A percentile compares a stretch with the other conserved stretches of the same genome.
Evolutionary conservation across 2,888 invertebrate species (phyloP).

Genomic region (Lumbricus terrestris): DNA sequence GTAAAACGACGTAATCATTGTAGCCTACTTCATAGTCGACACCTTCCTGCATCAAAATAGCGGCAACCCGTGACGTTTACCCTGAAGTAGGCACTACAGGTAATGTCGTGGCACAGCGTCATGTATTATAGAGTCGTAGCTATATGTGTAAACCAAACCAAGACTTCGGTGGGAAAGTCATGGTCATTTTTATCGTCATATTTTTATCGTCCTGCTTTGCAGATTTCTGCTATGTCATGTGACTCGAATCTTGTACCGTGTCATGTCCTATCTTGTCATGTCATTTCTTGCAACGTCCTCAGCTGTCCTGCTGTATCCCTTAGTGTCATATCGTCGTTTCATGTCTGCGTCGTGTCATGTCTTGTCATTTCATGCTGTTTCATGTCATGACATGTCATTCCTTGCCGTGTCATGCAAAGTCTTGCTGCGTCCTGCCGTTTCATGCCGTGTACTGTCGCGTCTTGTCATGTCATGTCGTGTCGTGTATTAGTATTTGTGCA

Average conservation of each 20-base stretch:
- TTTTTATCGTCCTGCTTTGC: background rate
- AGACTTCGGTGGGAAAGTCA: too few relatives aligned
- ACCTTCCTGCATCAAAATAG: background rate
- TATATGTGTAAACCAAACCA: too few relatives aligned
- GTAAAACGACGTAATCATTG: too few relatives aligned
- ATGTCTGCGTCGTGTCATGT: background rate
- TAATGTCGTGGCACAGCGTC: too few relatives aligned
- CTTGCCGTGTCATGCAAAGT: background rate
- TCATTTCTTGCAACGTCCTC: too few relatives aligned
- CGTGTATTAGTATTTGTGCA: background rate
- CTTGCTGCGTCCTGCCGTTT: background rate
- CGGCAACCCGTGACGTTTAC: background rate
- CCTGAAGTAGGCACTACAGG: background rate
- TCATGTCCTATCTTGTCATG: too few relatives aligned
- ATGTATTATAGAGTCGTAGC: too few relatives aligned
- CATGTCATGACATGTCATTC: background rate
- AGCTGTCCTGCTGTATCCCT: too few relatives aligned
- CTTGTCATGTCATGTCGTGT: background rate
- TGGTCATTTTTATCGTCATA: background rate
- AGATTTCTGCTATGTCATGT: too few relatives aligned
- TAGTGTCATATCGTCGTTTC: background rate
- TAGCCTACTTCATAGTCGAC: too few relatives aligned
- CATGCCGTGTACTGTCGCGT: background rate
- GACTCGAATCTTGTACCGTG: too few relatives aligned
- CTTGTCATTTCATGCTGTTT: background rate